Percentiles rank a stretch among this genome's conserved stretches.
Conservation (phyloP, 2,888 invertebrate genomes). For the Lottia gigantea region DNA sequence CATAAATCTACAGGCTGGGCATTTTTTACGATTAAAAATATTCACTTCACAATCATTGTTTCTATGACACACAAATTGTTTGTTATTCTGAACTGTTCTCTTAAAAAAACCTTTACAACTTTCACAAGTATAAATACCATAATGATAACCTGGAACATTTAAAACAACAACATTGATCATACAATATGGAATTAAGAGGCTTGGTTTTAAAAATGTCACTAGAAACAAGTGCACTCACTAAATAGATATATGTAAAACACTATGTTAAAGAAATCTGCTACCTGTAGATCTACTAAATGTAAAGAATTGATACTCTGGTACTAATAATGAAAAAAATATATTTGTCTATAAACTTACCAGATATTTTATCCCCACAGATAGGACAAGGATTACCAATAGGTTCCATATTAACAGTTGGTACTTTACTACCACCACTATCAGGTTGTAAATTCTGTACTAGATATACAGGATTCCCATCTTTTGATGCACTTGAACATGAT, state of each 20-base stretch:
- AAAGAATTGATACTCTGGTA: no score
- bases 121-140: slow-evolving; percentile 97
- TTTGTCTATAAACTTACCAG: slow-evolving; percentile 43
- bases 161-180: background rate
- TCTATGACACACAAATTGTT: slow-evolving; percentile 87
- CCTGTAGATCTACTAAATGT: no score
- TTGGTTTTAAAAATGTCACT: no score
- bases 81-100: slow-evolving; percentile 96
- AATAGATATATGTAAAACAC: no score
- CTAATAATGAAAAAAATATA: no score
- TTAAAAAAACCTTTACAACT: slow-evolving; percentile 99
- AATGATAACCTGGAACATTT: slow-evolving; percentile 81
- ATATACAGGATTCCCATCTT: background rate
- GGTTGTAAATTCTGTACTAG: background rate
- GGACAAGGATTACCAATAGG: slow-evolving; percentile 48
- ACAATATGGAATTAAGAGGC: no score
- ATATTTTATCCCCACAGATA: slow-evolving; percentile 62
- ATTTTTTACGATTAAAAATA: slow-evolving; percentile 93
- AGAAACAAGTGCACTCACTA: no score
- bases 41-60: slow-evolving; percentile 84
- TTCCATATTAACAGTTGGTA: background rate
- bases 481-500: background rate
- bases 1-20: slow-evolving; percentile 95
- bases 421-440: background rate
- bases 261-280: no score